Base-by-base conservation (phyloP, 2,797 vertebrate species). In the Triplophysa yarkandensis region DNA sequence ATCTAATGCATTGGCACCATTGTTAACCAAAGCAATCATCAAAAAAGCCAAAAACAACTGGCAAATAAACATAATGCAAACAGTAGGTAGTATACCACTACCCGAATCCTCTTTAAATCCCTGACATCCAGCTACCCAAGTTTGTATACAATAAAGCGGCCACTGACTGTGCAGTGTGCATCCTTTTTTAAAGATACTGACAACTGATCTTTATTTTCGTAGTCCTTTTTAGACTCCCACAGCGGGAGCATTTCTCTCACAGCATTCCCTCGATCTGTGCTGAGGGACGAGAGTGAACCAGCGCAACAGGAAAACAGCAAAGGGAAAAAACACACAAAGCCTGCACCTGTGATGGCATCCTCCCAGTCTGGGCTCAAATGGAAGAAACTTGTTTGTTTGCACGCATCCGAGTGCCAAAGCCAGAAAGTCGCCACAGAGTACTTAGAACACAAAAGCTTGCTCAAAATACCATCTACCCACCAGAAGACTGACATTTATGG, bases 361-460 rank as follows among this genome's bases (percentile, higher is more conserved):
- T 73, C 41, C 43, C 27, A 32, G 11, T 62, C 16, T 17, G 1
- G 39, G 58, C 36, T 73, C 46, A 44, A 58, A 70, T 63, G 4
- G 32, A 79, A 30, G 32, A 6, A 66, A 39, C 43, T 28, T 77
- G 71, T 81, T 82, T 81, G 77, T 76, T 79, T 79, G 73, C 77
- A 70, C 34, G 23, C 57, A 62, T 76, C 50, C n/a, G 25, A 30
- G 6, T 9, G 34, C 46, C 28, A 36, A 68, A 67, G 14, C 4
- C 1, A 39, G 10, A 23, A 54, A 13, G 8, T 57, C 17, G 3
- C 17, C 28, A 4, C 16, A 2, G 27, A 57, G 6, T 50, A 62
- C 32, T 57, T 23, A 28, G 36, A 70, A 66, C 30, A 61, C 5
- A 44, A 65, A 70, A 25, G 17, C 10, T 25, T 10, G 1, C 44